These are phyloP conservation scores for Lethrus apterus DNA, from an alignment of 1,140 invertebrate genomes.

Conservation along the genomic window DNA sequence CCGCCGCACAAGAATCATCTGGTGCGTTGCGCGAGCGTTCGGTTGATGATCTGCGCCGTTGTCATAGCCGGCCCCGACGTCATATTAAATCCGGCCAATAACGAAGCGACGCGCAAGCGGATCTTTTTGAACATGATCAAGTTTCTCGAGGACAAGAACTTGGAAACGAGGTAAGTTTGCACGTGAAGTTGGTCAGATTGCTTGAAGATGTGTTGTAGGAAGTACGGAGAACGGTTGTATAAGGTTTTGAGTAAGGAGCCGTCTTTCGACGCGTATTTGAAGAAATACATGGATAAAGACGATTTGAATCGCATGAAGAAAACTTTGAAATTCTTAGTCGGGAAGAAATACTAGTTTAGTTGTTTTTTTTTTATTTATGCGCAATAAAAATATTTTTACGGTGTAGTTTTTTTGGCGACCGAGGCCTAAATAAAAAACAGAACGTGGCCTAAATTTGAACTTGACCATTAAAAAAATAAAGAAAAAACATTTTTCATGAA, in stretches of 20 bases:
- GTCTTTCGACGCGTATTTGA: conserved; percentile 32
- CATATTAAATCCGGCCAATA: conserved; percentile 29
- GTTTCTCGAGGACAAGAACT: conserved; percentile 35
- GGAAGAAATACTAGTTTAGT: conserved; percentile 3
- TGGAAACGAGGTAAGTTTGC: conserved; percentile 31
- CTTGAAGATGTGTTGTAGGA: conserved; percentile 21
- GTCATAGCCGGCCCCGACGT: conserved; percentile 29
- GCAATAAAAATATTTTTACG: conserved; percentile 6
- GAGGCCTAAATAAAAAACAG: too few species aligned
- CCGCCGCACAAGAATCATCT: conserved; percentile 38
- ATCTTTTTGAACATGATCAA: conserved; percentile 31
- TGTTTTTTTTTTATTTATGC: not conserved
- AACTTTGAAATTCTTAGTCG: conserved; percentile 7
- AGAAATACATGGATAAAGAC: conserved; percentile 33
- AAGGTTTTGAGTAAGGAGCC: conserved; percentile 30
- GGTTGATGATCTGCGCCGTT: conserved; percentile 35
- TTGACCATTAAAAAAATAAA: too few species aligned
- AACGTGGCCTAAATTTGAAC: too few species aligned
- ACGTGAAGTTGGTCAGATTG: not conserved
- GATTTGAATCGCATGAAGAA: conserved; percentile 27
- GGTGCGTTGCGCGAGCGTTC: conserved; percentile 29
- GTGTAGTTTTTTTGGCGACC: too few species aligned
- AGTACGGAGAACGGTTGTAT: conserved; percentile 34
- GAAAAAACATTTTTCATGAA: too few species aligned
- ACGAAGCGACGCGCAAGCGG: conserved; percentile 32